Evolutionary conservation across 2,888 invertebrate species (phyloP), one percentile per base, ranked within the genome.

Genomic region (Andrena dorsata): DNA sequence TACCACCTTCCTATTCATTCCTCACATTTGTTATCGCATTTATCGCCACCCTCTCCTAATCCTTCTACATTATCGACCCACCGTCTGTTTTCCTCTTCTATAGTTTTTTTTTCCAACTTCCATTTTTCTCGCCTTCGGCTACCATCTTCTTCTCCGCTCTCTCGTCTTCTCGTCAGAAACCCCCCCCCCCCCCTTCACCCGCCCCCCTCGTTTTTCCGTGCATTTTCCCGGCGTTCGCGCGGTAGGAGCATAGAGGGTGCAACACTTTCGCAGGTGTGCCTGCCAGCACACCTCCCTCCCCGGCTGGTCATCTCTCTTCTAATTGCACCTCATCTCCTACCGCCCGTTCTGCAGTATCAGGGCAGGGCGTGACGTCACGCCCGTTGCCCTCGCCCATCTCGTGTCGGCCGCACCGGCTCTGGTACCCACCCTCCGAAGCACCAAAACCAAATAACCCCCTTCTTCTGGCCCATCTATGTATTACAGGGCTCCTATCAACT

Each of bases 311-410:
- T 60, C 65, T 49, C 79, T 53, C 65, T 51, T 64, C 80, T 64
- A 60, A 65, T 65, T 30, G 60, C 51, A 7, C 41, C 30, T 20
- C 69, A 35, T 26, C 71, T 68, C 63, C 20, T 35, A 60, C 28
- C 56, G 8, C 26, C 35, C 66, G 35, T 28, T 51, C 60, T 60
- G 49, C 47, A 47, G 70, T 65, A 71, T 30, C 58, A 23, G 80
- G 80, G 82, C 83, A 82, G 75, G 70, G 82, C 80, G 86, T 90
- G 90, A 90, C 90, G 89, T 90, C 90, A 90, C 80, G 72, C 71
- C 77, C 84, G 86, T 80, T 81, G 83, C 86, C 85, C 85, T 81
- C 80, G 82, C 82, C 80, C 80, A 78, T 83, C 73, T 70, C 80
- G 76, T 28, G 71, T 80, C 58, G 75, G 73, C 23, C 78, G 74